Evolutionary conservation across 2,797 vertebrate species (phyloP).

Genomic region (Ispidina lecontei): DNA sequence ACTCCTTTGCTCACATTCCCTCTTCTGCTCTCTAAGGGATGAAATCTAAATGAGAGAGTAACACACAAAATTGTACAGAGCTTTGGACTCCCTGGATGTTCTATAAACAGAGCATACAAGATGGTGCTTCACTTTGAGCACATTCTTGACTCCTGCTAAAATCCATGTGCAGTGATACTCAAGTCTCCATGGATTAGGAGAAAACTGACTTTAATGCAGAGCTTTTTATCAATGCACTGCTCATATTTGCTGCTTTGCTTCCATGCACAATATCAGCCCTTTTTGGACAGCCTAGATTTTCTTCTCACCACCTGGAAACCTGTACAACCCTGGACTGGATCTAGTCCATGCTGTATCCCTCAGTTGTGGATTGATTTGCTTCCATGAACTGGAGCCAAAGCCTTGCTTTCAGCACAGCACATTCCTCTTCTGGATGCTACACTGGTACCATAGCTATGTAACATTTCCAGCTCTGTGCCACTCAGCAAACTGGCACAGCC

Average conservation of each 20-base stretch:
- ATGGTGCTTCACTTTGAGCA: not conserved
- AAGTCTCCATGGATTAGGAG: not conserved
- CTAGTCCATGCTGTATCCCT: not conserved
- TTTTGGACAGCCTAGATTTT: not conserved
- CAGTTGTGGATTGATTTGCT: not conserved
- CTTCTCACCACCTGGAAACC: not conserved
- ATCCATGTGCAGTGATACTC: fast-evolving
- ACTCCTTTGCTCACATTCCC: not conserved
- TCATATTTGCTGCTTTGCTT: not conserved
- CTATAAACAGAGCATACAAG: not conserved
- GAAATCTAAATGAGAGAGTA: not conserved
- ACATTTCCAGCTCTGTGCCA: not conserved
- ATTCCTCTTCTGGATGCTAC: not conserved
- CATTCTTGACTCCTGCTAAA: not conserved
- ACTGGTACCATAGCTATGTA: not conserved
- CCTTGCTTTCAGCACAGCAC: not conserved
- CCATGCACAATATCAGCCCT: not conserved
- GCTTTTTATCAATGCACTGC: not conserved
- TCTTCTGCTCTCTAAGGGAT: not conserved
- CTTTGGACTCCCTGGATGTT: fast-evolving
- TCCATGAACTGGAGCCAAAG: not conserved
- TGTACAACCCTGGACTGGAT: not conserved
- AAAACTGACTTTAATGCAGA: not conserved
- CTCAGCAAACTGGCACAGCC: not conserved
- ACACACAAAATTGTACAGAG: not conserved